These are phyloP conservation scores for Bovichtus variegatus DNA, from an alignment of 2,797 vertebrate species.

Conservation along the genomic window DNA sequence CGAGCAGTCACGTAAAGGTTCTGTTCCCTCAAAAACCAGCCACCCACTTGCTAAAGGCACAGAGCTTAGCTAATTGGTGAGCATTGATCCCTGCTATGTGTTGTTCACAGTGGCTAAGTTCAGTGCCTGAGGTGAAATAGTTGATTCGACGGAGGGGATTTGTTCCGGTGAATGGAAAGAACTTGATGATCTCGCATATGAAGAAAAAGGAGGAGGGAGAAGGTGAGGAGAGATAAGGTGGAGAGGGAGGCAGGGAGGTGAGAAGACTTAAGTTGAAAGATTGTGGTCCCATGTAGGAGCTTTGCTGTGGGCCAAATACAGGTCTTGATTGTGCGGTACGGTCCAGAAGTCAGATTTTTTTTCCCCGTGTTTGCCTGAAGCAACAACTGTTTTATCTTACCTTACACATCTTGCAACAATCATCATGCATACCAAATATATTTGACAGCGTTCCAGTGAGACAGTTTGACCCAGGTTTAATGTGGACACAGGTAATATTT, in stretches of 20 bases:
- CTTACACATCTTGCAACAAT: conserved; percentile 48
- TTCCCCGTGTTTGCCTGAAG: conserved; percentile 46
- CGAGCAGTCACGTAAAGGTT: conserved; percentile 69
- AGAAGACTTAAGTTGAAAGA: conserved; percentile 4
- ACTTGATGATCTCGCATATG: conserved; percentile 74
- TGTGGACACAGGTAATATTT: conserved; percentile 39
- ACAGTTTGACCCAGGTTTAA: conserved; percentile 41
- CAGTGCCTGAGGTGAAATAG: conserved; percentile 89
- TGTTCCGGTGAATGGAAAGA: conserved; percentile 73
- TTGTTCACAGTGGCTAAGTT: conserved; percentile 94
- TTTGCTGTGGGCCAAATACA: conserved; percentile 26
- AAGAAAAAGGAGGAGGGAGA: conserved; percentile 45
- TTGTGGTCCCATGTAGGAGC: background rate
- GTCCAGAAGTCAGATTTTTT: too few relatives aligned
- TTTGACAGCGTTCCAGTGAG: conserved; percentile 33
- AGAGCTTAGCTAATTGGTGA: conserved; percentile 92
- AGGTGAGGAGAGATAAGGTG: conserved; percentile 47
- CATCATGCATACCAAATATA: conserved; percentile 47
- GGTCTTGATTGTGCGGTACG: conserved; percentile 15
- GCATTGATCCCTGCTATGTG: conserved; percentile 88
- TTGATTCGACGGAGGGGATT: conserved; percentile 78
- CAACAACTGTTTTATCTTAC: conserved; percentile 45
- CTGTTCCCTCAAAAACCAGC: conserved; percentile 64
- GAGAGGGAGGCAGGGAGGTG: conserved; percentile 3
- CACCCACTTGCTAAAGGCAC: conserved; percentile 85